Percentiles rank a stretch among this genome's conserved stretches.
phyloP scores from a whole-genome alignment of 2,888 invertebrate genomes.

The Deroplatys truncata region DNA sequence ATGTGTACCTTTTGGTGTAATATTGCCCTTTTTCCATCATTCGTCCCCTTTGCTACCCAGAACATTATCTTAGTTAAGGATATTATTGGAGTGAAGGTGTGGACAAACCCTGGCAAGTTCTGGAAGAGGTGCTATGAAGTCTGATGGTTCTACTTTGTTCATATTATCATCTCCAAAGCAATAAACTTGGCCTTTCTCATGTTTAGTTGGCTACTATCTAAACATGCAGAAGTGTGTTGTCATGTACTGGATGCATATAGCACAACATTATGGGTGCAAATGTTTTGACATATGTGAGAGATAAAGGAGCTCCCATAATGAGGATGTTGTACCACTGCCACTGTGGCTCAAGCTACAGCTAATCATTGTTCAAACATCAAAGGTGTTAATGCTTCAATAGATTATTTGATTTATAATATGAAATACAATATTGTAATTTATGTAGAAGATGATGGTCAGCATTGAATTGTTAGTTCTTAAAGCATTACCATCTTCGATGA shows the following conservation, averaged over 20 bases:
- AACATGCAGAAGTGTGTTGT: no score
- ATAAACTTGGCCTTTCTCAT: neutral
- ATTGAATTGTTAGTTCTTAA: neutral
- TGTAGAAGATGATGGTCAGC: no score
- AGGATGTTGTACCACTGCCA: no score
- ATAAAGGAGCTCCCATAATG: no score
- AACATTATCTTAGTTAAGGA: constrained; percentile 28
- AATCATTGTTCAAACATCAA: neutral
- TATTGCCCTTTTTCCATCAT: constrained; percentile 26
- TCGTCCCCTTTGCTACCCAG: constrained; percentile 17
- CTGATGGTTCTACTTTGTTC: neutral
- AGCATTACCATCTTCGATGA: neutral
- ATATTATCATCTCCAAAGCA: neutral
- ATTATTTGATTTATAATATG: no score
- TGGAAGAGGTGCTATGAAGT: neutral
- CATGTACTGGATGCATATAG: no score
- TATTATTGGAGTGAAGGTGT: neutral
- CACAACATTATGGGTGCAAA: no score
- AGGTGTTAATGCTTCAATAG: no score
- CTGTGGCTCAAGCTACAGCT: neutral
- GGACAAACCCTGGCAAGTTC: neutral
- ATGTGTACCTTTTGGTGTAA: constrained; percentile 31
- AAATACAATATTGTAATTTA: no score
- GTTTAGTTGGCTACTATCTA: neutral
- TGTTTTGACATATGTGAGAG: no score